Evolutionary conservation across 2,113 vertebrate species (phyloP), one percentile per base, ranked within the genome.

Genomic region (Myotis yumanensis): DNA sequence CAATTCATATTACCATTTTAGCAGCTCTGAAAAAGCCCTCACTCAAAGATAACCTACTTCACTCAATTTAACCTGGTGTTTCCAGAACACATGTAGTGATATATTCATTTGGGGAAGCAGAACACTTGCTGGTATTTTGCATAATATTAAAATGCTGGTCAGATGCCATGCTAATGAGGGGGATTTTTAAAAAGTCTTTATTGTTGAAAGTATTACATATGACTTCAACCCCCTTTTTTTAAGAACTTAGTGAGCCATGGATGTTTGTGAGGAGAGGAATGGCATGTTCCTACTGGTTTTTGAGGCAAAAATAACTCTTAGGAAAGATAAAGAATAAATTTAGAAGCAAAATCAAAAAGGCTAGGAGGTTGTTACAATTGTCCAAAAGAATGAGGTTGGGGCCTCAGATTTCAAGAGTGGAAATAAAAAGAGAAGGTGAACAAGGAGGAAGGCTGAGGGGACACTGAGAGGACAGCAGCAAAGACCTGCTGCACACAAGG

Each of bases 311-410:
- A 80, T 59, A 72, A 84, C 57, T 69, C 54, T 75, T 46, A 87
- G 7, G 16, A 81, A 77, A 92, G 77, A 83, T 68, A 16, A 90
- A 48, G n/a, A 94, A 54, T 92, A 92, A 87, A 95, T 88, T 82
- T 81, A 68, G 51, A 85, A 66, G 22, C 69, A 89, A 59, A 66
- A 43, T 69, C 54, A 92, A 80, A 86, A 87, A 32, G 32, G 28
- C 37, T 84, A 30, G 23, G 51, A 93, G 52, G 40, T 81, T 62
- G 69, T 95, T 46, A 75, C 37, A 37, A 2, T 69, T 18, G n/a
- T 80, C 46, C 37, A n/a, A 62, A 35, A 51, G 28, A 48, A 51
- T 59, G 59, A 73, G 16, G 25, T 11, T 57, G 4, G 28, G 35
- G 2, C 15, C 79, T 35, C 32, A 59, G 23, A 77, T 48, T 20